Percentiles rank a stretch among this genome's conserved stretches.
Conservation (phyloP, 2,797 vertebrate species). For the Tarsius wallacei region DNA sequence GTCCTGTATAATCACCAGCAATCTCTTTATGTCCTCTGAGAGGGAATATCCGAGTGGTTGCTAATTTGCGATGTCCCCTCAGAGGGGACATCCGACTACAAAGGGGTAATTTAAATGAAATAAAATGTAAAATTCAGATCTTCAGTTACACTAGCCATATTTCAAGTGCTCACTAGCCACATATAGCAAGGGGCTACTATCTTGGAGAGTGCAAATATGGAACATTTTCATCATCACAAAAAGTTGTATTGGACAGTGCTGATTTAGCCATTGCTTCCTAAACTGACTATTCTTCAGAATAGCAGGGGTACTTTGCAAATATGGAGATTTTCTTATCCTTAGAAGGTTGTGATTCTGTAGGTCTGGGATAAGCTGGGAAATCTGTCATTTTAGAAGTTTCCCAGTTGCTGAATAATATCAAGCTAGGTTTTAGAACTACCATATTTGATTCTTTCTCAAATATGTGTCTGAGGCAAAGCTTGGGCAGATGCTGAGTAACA, state of each 20-base stretch:
- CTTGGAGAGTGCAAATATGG: not conserved
- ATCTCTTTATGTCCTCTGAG: too few relatives aligned
- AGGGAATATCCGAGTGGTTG: too few relatives aligned
- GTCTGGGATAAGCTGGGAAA: not conserved
- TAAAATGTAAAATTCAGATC: not conserved
- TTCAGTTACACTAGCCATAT: not conserved
- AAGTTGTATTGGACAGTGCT: conserved; percentile 5
- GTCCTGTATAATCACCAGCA: too few relatives aligned
- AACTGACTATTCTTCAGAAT: conserved; percentile 23
- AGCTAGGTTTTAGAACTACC: not conserved
- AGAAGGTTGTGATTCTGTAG: not conserved
- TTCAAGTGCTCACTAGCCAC: not conserved
- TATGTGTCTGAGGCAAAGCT: conserved; percentile 13
- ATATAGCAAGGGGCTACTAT: not conserved
- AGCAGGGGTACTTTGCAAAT: not conserved
- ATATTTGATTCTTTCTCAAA: conserved; percentile 32
- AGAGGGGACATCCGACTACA: too few relatives aligned
- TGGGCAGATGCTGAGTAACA: not conserved
- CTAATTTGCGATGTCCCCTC: too few relatives aligned
- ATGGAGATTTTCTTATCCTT: not conserved
- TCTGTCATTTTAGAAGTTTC: conserved; percentile 54
- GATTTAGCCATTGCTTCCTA: conserved; percentile 30
- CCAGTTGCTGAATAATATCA: not conserved
- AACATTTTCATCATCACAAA: not conserved
- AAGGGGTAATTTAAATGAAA: not conserved